Evolutionary conservation across 1,140 invertebrate genomes (phyloP), one percentile per base, ranked within the genome.

Genomic region (Macrosteles quadrilineatus): DNA sequence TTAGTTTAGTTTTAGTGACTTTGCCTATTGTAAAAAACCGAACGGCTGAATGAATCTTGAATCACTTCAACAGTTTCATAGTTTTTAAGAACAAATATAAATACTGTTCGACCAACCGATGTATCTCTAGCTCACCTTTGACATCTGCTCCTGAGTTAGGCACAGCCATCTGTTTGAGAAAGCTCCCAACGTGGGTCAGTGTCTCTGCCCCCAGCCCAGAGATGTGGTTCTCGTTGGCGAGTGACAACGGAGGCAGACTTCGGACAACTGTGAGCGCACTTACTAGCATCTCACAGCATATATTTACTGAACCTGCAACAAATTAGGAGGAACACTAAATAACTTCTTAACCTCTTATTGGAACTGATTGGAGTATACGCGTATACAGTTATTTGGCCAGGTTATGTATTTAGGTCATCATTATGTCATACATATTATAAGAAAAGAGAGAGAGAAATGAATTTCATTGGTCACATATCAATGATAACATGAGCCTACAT

Each of bases 171-270:
- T 83, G 78, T 72, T 82, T 81, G 36, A 90, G 79, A 79, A 89
- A 89, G 50, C 75, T 76, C 47, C 80, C 83, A 1, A 87, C 81
- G 77, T 86, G 80, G 57, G 83, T 80, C 64, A 90, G 77, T 62
- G 82, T 84, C 68, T 83, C 83, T 17, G 82, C 77, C 25, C 87
- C 87, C 19, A 89, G 77, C 36, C 78, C 71, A 17, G 86, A 85
- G 29, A 89, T 74, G 73, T 87, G 85, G 19, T 77, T 79, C 74
- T 89, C 86, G 79, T 87, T 87, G 19, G 86, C 82, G 25, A 90
- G 77, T 32, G 86, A 87, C 45, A 89, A 76, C 6, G 86, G 83
- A 67, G 86, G 87, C 14, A 90, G 80, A 45, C 80, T 78, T 67
- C 81, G 77, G 0, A 90, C 79, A n/a, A 88, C 82, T 40, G 82